These are phyloP conservation scores for Zapornia atra DNA, from an alignment of 2,113 vertebrate genomes.

Conservation along the genomic window DNA sequence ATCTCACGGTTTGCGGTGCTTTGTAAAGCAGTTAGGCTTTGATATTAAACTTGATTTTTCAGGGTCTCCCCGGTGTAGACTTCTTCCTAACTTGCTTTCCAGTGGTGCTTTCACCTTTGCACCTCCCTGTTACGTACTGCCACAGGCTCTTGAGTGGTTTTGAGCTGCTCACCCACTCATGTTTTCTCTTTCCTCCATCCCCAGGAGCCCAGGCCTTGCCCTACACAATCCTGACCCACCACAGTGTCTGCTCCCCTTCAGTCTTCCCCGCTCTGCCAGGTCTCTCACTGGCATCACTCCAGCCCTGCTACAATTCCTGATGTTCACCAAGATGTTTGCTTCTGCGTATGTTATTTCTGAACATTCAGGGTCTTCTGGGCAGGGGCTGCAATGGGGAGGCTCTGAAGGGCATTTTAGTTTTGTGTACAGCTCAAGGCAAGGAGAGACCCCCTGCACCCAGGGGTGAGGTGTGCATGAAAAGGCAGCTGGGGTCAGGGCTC, in stretches of 20 bases:
- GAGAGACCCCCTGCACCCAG: background rate
- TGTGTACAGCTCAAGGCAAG: background rate
- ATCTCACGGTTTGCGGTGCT: background rate
- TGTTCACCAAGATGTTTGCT: background rate
- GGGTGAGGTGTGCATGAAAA: background rate
- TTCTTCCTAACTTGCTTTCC: background rate
- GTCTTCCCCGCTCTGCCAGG: background rate
- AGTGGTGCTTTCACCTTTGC: background rate
- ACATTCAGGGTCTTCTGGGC: background rate
- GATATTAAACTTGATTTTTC: background rate
- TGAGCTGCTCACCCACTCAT: background rate
- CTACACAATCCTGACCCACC: background rate
- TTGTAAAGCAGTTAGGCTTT: background rate
- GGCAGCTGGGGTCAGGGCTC: background rate
- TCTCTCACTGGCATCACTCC: background rate
- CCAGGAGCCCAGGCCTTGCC: background rate
- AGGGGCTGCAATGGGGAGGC: background rate
- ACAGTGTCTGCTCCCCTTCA: background rate
- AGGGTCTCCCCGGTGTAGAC: background rate
- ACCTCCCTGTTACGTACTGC: background rate
- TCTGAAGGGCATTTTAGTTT: background rate
- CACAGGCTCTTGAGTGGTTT: slow-evolving; percentile 35
- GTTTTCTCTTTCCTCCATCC: background rate
- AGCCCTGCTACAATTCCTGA: background rate
- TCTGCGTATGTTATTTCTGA: background rate